Base-by-base conservation (phyloP, 2,113 vertebrate species). In the Rhabdornis inornatus region DNA sequence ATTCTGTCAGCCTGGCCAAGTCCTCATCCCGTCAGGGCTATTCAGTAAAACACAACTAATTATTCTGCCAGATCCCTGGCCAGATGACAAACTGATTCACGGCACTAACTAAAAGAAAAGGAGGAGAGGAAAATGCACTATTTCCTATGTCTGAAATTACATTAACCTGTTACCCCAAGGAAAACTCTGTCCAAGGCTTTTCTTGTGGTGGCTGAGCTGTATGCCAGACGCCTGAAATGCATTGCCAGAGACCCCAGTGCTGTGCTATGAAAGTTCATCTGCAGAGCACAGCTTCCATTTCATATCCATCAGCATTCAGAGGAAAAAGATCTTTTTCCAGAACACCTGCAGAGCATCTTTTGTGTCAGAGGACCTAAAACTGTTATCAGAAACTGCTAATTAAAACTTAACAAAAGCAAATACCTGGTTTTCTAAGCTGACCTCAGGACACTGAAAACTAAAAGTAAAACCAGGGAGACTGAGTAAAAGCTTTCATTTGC, bases 31-130 rank as follows among this genome's bases (percentile, higher is more conserved):
- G 0, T 61, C 72, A 95, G 50, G 15, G 71, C 76, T 92, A 66
- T 90, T 94, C 96, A 93, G 68, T 85, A 35, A 83, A 93, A 77
- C 23, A 11, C 88, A 88, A 63, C 78, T 96, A 92, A 96, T 95
- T 88, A 89, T 31, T 94, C 84, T 65, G 45, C 93, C 96, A 97
- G 96, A 94, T 39, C 30, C 82, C 71, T 2, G 0, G 47, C 75
- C 94, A 96, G 95, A 96, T 93, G 95, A 94, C 92, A 97, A 96
- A 95, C 76, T 95, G 94, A 97, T 96, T 95, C 92, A 96, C 15
- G 1, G 76, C 35, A 93, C 56, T 90, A 83, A 89, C 68, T 86
- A 79, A 52, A 92, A 84, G 80, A 84, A 94, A 83, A 82, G 60
- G 75, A 94, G 87, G 89, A 92, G 83, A 61, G 93, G 91, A 92